Base-by-base conservation (phyloP, 2,888 invertebrate species). In the Acrobasis consociella region DNA sequence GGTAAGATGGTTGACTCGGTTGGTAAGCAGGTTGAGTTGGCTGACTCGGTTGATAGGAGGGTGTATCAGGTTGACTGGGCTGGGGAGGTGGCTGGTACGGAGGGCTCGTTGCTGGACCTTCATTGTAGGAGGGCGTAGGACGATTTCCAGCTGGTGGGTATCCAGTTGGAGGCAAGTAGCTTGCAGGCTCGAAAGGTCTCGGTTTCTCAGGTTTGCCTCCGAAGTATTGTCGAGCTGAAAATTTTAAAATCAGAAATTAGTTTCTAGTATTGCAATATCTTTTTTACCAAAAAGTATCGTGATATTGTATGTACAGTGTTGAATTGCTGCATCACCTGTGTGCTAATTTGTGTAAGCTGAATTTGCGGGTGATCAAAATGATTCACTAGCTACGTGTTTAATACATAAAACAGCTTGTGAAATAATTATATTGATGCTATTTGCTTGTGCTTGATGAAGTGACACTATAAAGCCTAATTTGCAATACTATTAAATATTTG, bases 181-280 rank as follows among this genome's bases (percentile, higher is more conserved):
- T 75, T 11, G 87, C 80, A 55, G 94, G 92, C 78, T 95, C 94
- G 79, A 96, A 96, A 0, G 95, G 95, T 70, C 95, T 89, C n/a
- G 96, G 96, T 77, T 93, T 94, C 74, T 95, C 95, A 1, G 95
- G 94, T 64, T 93, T 91, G 64, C 93, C 94, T 66, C 95, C 95
- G 83, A 81, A 95, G 94, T 94, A 91, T 67, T 96, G 96, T 17
- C 96, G 95, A 82, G 94, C 96, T 96, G 92, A 69, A 89, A 46
- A 56, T 8, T 2, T 22, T 46, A 13, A 56, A 42, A 56, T 5
- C 5, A 50, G 50, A 38, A 16, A 16, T 3, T 62, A 31, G 13
- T 31, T 37, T 15, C 9, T 8, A 50, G 39, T 16, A 49, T 11
- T 49, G 37, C 3, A 3, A 10, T 7, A 9, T 17, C n/a, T 51